phyloP scores from a whole-genome alignment of 2,113 vertebrate genomes.

The Irena cyanogastra region DNA sequence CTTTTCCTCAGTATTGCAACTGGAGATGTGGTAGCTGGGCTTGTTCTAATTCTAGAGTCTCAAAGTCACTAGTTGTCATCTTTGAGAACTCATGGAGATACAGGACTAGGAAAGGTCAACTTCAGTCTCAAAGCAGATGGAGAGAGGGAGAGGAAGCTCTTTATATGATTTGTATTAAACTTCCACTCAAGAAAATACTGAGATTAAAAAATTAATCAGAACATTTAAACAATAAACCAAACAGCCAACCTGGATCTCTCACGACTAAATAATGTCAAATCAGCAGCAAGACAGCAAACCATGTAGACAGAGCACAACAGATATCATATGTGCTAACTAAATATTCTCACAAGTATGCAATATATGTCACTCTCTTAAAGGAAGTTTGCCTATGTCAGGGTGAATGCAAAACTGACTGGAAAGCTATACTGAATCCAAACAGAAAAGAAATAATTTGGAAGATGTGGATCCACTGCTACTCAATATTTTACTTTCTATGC shows the following conservation, averaged over 20 bases:
- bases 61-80: neutral
- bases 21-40: neutral
- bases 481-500: neutral
- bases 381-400: neutral
- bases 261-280: neutral
- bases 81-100: neutral
- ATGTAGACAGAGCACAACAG: neutral
- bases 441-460: neutral
- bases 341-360: neutral
- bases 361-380: neutral
- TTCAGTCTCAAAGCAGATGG: neutral
- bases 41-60: neutral
- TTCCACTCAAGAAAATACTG: neutral
- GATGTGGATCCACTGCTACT: neutral
- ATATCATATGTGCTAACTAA: neutral
- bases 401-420: neutral
- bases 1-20: neutral
- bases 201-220: neutral
- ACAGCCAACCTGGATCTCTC: neutral
- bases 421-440: neutral
- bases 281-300: neutral
- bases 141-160: neutral
- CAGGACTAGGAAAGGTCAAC: neutral
- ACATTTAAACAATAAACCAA: neutral
- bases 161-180: neutral